Conservation (phyloP, 92 coral and sea anemone species). For the Zoanthus sociatus region DNA sequence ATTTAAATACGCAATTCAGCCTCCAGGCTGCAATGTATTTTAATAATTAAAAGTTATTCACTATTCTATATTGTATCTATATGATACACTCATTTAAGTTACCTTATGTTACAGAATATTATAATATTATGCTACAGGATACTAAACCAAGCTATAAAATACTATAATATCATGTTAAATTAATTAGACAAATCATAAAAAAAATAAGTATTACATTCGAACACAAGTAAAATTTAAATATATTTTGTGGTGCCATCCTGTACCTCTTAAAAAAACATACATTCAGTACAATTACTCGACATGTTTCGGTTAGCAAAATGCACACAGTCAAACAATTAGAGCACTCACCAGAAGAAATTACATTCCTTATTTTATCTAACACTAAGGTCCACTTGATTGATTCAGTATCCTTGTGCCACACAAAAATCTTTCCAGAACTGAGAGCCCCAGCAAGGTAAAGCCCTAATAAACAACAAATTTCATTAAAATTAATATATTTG, state of each 20-base stretch:
- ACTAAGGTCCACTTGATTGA: constrained; percentile 78
- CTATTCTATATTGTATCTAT: too few relatives aligned
- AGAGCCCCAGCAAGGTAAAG: constrained; percentile 88
- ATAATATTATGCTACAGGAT: too few relatives aligned
- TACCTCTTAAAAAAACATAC: background rate
- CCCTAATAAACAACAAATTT: constrained; percentile 57
- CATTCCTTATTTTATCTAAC: constrained; percentile 84
- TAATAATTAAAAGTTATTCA: too few relatives aligned
- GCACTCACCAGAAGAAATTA: constrained; percentile 49
- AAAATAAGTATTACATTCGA: too few relatives aligned
- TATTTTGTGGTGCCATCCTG: background rate
- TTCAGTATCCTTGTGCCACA: constrained; percentile 87
- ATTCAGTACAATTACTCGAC: background rate
- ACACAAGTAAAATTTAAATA: too few relatives aligned
- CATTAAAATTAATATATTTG: background rate
- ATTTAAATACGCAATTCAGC: too few relatives aligned
- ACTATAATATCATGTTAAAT: too few relatives aligned
- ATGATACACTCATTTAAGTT: too few relatives aligned
- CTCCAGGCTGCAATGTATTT: too few relatives aligned
- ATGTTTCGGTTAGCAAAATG: background rate
- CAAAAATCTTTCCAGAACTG: constrained; percentile 86
- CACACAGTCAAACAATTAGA: background rate
- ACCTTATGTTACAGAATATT: too few relatives aligned
- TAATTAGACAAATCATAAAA: too few relatives aligned
- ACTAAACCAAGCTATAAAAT: too few relatives aligned